These are phyloP conservation scores for Spinus pinus DNA, from an alignment of 2,797 vertebrate species.

Conservation along the genomic window DNA sequence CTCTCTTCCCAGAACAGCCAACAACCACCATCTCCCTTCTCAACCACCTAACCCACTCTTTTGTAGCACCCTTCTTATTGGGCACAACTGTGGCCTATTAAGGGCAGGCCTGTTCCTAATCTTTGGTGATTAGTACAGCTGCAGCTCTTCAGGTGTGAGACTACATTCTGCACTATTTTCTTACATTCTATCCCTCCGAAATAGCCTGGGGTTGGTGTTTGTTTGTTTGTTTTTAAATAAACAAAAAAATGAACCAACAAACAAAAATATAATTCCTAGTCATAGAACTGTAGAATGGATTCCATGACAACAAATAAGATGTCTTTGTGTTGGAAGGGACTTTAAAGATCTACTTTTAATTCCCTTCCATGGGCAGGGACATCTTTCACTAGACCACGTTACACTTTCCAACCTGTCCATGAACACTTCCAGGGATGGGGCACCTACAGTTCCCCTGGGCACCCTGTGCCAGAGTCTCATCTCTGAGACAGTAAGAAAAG, in stretches of 20 bases:
- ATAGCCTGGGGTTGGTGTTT: background rate
- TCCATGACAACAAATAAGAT: background rate
- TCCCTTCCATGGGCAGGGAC: background rate
- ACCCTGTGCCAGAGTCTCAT: background rate
- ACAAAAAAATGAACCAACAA: background rate
- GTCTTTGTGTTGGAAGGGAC: background rate
- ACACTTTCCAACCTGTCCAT: background rate
- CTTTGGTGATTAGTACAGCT: no score
- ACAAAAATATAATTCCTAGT: background rate
- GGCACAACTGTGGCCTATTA: no score
- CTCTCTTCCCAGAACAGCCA: no score
- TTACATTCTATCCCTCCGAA: no score
- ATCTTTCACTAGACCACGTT: background rate
- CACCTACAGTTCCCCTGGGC: background rate
- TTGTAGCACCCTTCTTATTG: no score
- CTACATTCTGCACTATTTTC: no score
- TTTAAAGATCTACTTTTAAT: background rate
- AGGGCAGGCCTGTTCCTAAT: no score
- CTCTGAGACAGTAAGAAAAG: background rate
- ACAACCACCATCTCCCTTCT: no score
- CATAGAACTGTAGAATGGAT: background rate
- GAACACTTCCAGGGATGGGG: background rate
- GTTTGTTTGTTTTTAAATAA: background rate
- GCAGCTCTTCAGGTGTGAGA: no score
- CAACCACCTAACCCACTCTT: no score